These are phyloP conservation scores for Malthinus flaveolus DNA, from an alignment of 2,888 invertebrate species.

Conservation along the genomic window DNA sequence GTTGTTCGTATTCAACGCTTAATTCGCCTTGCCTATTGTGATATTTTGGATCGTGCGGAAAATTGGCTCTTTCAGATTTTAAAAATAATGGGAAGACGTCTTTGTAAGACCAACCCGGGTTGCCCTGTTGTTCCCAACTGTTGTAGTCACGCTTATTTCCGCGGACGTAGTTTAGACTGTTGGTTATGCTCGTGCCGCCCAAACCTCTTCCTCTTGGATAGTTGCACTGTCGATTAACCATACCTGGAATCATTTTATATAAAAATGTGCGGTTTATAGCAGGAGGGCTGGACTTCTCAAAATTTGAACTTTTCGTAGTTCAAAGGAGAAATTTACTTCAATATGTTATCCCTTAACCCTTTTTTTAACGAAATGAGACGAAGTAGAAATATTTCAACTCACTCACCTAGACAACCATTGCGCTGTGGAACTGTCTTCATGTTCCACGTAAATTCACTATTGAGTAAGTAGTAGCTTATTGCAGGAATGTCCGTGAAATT, in stretches of 20 bases:
- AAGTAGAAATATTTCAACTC: neutral
- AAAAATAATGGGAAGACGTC: slow-evolving; percentile 46
- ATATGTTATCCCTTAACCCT: too few species aligned
- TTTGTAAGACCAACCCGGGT: slow-evolving; percentile 54
- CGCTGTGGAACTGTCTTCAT: slow-evolving; percentile 1
- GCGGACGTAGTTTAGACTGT: slow-evolving; percentile 31
- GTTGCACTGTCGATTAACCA: neutral
- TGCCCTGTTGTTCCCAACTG: slow-evolving; percentile 35
- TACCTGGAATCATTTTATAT: neutral
- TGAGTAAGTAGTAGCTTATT: neutral
- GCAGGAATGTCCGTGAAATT: slow-evolving; percentile 5
- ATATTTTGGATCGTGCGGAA: slow-evolving; percentile 63
- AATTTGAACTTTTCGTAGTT: too few species aligned
- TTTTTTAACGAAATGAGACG: neutral
- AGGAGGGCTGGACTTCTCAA: too few species aligned
- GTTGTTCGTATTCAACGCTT: slow-evolving; percentile 64
- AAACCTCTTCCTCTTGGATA: slow-evolving; percentile 11
- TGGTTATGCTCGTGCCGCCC: slow-evolving; percentile 31
- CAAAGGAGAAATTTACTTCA: too few species aligned
- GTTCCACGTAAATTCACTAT: slow-evolving; percentile 6
- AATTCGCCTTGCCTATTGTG: slow-evolving; percentile 68
- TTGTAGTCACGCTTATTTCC: slow-evolving; percentile 33
- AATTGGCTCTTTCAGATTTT: slow-evolving; percentile 40
- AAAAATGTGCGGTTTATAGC: too few species aligned
- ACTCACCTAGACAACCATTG: slow-evolving; percentile 4